A percentile compares a stretch with the other conserved stretches of the same genome.
These are phyloP conservation scores for Heloderma charlesbogerti DNA, from an alignment of 2,113 vertebrate genomes.

Conservation along the genomic window DNA sequence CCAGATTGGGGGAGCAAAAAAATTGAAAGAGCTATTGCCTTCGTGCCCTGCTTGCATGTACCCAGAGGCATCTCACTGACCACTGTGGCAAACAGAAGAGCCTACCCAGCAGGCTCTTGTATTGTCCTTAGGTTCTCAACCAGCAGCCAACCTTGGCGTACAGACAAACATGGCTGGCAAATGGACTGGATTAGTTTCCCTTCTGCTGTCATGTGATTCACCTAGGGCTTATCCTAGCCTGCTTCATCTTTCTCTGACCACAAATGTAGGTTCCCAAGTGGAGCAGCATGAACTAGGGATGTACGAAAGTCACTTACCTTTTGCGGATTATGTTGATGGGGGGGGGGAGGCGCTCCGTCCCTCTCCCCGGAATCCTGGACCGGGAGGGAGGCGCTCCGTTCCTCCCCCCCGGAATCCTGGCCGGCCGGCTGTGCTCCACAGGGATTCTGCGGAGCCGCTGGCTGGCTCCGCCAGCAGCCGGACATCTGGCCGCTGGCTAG, in stretches of 20 bases:
- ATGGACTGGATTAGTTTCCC: background rate
- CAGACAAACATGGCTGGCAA: background rate
- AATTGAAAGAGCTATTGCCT: background rate
- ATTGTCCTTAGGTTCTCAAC: background rate
- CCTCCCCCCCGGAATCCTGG: too few species aligned
- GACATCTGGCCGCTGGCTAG: too few species aligned
- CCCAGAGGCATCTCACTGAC: too few species aligned
- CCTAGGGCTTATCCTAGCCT: background rate
- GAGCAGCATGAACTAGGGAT: too few species aligned
- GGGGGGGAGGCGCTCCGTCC: too few species aligned
- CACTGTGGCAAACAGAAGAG: background rate
- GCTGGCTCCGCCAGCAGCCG: too few species aligned
- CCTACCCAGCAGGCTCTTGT: background rate
- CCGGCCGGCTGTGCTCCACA: too few species aligned
- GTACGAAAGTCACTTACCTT: too few species aligned
- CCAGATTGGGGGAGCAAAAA: background rate
- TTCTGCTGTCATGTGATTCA: background rate
- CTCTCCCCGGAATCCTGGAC: too few species aligned
- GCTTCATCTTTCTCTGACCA: background rate
- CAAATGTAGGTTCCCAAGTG: background rate
- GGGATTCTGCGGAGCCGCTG: too few species aligned
- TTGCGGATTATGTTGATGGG: too few species aligned
- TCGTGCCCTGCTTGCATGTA: background rate
- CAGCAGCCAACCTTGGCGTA: background rate
- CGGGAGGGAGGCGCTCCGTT: too few species aligned